Conservation (phyloP, 2,888 invertebrate genomes). For the Allophyes oxyacanthae region DNA sequence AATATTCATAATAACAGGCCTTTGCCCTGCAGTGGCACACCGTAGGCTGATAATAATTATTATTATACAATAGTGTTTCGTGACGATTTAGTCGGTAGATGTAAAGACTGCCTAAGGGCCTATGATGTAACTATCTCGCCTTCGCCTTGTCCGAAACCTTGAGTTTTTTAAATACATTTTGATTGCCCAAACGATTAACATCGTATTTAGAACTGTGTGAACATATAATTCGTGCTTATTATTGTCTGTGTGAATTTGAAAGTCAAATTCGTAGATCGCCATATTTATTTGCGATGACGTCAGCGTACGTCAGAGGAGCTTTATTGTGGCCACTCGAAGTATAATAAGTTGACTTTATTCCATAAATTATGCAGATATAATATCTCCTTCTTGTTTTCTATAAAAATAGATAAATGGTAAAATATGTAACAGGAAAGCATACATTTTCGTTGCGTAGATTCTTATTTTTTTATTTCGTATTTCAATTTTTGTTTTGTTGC, state of each 20-base stretch:
- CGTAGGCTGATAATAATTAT: too few relatives aligned
- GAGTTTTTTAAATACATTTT: slow-evolving; percentile 62
- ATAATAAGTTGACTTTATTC: slow-evolving; percentile 51
- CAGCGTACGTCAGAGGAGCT: slow-evolving; percentile 35
- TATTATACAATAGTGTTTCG: slow-evolving; percentile 1
- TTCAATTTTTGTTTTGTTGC: too few relatives aligned
- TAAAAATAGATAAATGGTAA: slow-evolving; percentile 27
- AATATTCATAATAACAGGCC: too few relatives aligned
- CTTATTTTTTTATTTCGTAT: slow-evolving; percentile 15
- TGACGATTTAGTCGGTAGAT: slow-evolving; percentile 26
- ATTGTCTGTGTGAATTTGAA: slow-evolving; percentile 59
- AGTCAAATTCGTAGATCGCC: slow-evolving; percentile 48
- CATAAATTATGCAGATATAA: slow-evolving; percentile 53
- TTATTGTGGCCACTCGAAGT: slow-evolving; percentile 40
- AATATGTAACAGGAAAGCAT: slow-evolving; percentile 21
- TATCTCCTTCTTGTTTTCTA: slow-evolving; percentile 23
- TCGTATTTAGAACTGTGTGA: slow-evolving; percentile 67
- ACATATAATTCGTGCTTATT: slow-evolving; percentile 58
- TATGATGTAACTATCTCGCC: slow-evolving; percentile 40
- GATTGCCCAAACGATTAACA: slow-evolving; percentile 69
- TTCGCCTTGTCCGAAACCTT: slow-evolving; percentile 67
- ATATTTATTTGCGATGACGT: slow-evolving; percentile 54
- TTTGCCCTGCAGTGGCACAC: too few relatives aligned
- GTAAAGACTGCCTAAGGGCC: slow-evolving; percentile 48
- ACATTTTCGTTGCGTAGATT: slow-evolving; percentile 13